Evolutionary conservation across 2,888 invertebrate genomes (phyloP).

Genomic region (Scaptomyza flava): DNA sequence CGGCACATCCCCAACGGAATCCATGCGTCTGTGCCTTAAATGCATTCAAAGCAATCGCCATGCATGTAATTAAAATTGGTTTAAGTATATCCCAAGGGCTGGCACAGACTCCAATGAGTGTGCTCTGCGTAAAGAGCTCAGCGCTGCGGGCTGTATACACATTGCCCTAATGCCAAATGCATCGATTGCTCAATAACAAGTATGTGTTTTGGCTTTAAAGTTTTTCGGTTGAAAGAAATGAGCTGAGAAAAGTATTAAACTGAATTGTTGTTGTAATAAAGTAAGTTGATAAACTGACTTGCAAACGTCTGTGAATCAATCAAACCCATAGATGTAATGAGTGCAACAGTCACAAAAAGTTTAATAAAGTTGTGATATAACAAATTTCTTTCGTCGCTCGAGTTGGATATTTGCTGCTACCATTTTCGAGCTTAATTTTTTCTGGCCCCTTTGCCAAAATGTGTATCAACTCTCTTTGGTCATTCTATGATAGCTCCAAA

Average conservation of each 20-base stretch:
- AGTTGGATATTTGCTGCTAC: no score
- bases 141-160: constrained; percentile 2
- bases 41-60: constrained; percentile 58
- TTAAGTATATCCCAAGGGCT: constrained; percentile 53
- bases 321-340: no score
- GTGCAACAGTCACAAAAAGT: no score
- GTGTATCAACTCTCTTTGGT: constrained; percentile 24
- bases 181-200: constrained; percentile 16
- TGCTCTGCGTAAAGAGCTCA: constrained; percentile 9
- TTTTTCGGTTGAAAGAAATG: no score
- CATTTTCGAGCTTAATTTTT: constrained; percentile 7
- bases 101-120: constrained; percentile 3
- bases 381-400: no score
- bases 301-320: no score
- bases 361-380: no score
- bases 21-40: constrained; percentile 24
- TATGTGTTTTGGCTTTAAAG: background rate
- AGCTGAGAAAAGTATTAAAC: no score
- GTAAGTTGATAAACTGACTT: no score
- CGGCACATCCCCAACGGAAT: background rate
- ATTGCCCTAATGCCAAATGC: constrained; percentile 37
- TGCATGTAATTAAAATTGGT: constrained; percentile 76
- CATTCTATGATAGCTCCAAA: constrained; percentile 55
- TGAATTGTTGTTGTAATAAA: no score
- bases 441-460: constrained; percentile 1